Percentiles rank a stretch among this genome's conserved stretches.
Conservation (phyloP, 2,888 invertebrate genomes). For the Bursaphelenchus okinawaensis region DNA sequence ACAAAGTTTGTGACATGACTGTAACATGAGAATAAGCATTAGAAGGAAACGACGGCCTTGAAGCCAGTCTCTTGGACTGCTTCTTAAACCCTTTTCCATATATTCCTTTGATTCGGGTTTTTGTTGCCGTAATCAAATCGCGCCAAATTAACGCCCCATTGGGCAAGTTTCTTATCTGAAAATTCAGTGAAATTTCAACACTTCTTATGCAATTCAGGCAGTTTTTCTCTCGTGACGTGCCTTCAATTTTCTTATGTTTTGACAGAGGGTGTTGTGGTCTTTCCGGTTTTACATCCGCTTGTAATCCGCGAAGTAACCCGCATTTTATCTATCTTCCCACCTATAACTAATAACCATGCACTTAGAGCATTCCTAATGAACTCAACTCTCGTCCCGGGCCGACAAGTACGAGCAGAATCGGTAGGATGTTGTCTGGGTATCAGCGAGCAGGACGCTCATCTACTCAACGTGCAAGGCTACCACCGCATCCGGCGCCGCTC, state of each 20-base stretch:
- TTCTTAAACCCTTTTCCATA: background rate
- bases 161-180: background rate
- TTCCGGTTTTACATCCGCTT: background rate
- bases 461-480: slow-evolving; percentile 7
- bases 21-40: background rate
- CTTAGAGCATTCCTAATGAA: too few relatives aligned
- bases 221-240: background rate
- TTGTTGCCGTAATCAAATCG: background rate
- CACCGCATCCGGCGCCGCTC: slow-evolving; percentile 26
- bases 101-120: background rate
- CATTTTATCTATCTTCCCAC: too few relatives aligned
- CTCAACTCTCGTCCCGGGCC: slow-evolving; percentile 4
- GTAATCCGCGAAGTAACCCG: background rate
- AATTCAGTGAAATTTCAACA: background rate
- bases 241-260: background rate
- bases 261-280: background rate
- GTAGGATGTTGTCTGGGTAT: slow-evolving; percentile 22
- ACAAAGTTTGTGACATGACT: too few relatives aligned
- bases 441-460: slow-evolving; percentile 13
- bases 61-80: background rate
- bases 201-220: background rate
- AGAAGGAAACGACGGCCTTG: background rate
- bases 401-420: slow-evolving; percentile 21
- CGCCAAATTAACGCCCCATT: background rate
- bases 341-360: too few relatives aligned